Conservation (phyloP, 2,113 vertebrate genomes). For the Uria lomvia region DNA sequence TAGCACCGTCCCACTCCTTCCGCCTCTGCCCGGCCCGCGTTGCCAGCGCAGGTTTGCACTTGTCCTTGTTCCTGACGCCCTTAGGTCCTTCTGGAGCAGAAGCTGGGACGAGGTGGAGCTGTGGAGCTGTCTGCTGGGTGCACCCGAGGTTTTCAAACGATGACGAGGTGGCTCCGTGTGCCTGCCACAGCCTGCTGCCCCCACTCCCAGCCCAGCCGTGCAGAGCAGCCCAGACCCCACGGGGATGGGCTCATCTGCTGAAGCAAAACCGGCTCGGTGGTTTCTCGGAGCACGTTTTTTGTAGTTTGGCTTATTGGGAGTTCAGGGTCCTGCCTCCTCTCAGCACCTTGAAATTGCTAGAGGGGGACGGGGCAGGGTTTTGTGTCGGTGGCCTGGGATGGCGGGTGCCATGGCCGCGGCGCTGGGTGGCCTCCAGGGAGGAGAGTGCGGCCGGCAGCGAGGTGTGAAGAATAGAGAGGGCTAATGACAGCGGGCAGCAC, state of each 20-base stretch:
- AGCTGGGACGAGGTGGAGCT: neutral
- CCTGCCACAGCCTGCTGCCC: neutral
- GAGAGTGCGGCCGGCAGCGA: neutral
- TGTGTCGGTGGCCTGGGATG: neutral
- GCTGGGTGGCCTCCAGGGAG: neutral
- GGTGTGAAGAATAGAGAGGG: constrained; percentile 41
- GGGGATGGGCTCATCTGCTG: neutral
- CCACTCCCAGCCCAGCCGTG: accelerated
- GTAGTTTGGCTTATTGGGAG: neutral
- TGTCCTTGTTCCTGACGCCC: neutral
- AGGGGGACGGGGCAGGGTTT: neutral
- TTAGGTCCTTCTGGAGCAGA: neutral
- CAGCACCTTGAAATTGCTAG: neutral
- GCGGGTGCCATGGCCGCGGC: accelerated
- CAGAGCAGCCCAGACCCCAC: neutral
- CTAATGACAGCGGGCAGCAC: constrained; percentile 35
- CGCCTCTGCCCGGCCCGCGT: neutral
- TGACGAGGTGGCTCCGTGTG: accelerated
- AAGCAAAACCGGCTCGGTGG: accelerated
- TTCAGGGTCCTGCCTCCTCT: neutral
- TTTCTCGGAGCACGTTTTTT: neutral
- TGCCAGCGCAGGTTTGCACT: neutral
- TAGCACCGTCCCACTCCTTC: too few relatives aligned
- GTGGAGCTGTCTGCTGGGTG: neutral
- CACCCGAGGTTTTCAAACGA: neutral